Conservation (phyloP, 2,888 invertebrate genomes). For the Leptinotarsa juncta region DNA sequence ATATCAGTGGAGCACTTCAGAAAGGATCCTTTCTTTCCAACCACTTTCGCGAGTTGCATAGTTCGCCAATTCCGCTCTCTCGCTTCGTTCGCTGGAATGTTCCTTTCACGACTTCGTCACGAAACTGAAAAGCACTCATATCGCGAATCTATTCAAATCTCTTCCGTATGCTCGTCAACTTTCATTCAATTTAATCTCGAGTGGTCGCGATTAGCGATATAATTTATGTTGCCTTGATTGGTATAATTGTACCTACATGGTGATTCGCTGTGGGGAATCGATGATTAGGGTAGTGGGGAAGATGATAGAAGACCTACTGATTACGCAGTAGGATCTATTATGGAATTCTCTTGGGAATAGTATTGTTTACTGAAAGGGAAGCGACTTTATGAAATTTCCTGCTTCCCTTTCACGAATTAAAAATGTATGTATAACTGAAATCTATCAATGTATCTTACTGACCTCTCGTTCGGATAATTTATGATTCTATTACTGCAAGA, state of each 20-base stretch:
- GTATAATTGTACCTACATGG: background rate
- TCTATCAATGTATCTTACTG: too few relatives aligned
- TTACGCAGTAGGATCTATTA: background rate
- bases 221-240: constrained; percentile 14
- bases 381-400: too few relatives aligned
- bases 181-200: constrained; percentile 18
- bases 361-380: too few relatives aligned
- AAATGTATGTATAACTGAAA: too few relatives aligned
- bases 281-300: background rate
- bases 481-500: too few relatives aligned
- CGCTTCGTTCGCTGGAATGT: constrained; percentile 20
- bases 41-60: constrained; percentile 20
- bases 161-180: constrained; percentile 24
- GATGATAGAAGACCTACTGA: background rate
- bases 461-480: too few relatives aligned
- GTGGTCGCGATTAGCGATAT: constrained; percentile 16
- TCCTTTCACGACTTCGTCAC: constrained; percentile 15
- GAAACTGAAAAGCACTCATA: constrained; percentile 28
- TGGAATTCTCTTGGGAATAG: background rate
- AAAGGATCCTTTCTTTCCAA: constrained; percentile 5
- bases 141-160: constrained; percentile 25
- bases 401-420: too few relatives aligned
- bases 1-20: constrained; percentile 14
- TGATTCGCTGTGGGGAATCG: background rate
- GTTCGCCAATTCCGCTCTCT: constrained; percentile 24